Evolutionary conservation across 2,113 vertebrate genomes (phyloP).

Genomic region (Tichodroma muraria): DNA sequence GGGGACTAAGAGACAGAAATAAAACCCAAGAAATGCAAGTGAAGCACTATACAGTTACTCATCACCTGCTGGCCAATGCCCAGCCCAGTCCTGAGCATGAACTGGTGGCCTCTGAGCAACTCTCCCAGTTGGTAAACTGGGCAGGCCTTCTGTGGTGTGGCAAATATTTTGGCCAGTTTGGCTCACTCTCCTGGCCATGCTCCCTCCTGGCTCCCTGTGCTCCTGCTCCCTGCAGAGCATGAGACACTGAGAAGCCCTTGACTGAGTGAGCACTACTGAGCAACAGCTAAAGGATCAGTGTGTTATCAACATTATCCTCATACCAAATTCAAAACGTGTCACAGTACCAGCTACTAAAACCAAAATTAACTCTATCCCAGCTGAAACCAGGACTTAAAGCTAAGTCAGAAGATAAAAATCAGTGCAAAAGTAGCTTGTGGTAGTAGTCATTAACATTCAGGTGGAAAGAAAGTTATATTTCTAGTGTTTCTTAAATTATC

Average conservation of each 20-base stretch:
- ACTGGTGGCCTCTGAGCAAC: neutral
- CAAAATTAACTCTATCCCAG: neutral
- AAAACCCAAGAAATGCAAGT: neutral
- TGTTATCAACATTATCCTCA: neutral
- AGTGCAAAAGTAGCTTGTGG: neutral
- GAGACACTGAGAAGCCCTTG: neutral
- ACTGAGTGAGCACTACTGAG: neutral
- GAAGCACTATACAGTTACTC: neutral
- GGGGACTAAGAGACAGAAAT: neutral
- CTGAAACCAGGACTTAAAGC: neutral
- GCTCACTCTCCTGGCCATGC: neutral
- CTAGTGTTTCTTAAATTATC: neutral
- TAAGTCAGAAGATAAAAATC: neutral
- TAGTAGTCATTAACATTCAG: neutral
- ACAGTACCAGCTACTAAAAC: neutral
- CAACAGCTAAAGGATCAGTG: neutral
- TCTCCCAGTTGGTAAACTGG: neutral
- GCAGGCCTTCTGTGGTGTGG: neutral
- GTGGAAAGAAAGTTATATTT: neutral
- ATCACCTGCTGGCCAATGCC: neutral
- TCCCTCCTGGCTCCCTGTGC: neutral
- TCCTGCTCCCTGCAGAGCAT: neutral
- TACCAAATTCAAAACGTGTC: neutral
- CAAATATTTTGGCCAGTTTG: neutral
- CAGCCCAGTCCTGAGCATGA: neutral